phyloP scores from a whole-genome alignment of 2,797 vertebrate genomes.

The Malacoraja senta region DNA sequence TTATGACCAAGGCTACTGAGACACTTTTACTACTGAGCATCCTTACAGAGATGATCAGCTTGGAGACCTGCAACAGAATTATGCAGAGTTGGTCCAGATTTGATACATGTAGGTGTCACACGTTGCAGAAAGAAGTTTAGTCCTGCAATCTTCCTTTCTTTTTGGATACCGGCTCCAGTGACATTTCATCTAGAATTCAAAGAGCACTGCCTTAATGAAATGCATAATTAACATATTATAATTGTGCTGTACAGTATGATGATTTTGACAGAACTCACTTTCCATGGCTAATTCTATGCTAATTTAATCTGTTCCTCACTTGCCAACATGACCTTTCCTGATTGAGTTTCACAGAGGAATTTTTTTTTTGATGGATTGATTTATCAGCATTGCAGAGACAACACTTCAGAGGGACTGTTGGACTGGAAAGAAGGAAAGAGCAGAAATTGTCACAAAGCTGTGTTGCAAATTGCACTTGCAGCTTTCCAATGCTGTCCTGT shows the following conservation, averaged over 20 bases:
- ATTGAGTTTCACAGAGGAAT: conserved; percentile 99
- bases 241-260: conserved; percentile 99
- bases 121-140: conserved; percentile 99
- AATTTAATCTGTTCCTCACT: conserved; percentile 99
- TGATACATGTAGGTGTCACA: conserved; percentile 95
- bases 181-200: conserved; percentile 99
- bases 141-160: conserved; percentile 99
- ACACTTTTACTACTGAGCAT: neutral
- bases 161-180: conserved; percentile 99
- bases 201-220: conserved; percentile 99
- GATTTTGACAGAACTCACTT: conserved; percentile 99
- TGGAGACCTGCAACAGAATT: conserved; percentile 22
- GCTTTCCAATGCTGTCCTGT: neutral
- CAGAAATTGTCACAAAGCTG: conserved; percentile 41
- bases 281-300: conserved; percentile 99
- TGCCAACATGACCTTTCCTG: conserved; percentile 99
- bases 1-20: conserved; percentile 5
- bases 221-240: conserved; percentile 99
- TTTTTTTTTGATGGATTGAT: conserved; percentile 99
- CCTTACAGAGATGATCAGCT: conserved; percentile 6
- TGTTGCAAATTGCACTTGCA: conserved; percentile 34
- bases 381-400: conserved; percentile 98
- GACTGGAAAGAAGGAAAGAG: conserved; percentile 65
- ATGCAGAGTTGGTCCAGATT: conserved; percentile 27
- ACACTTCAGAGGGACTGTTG: conserved; percentile 77